phyloP scores from a whole-genome alignment of 2,797 vertebrate genomes.

The Sarcophilus harrisii region DNA sequence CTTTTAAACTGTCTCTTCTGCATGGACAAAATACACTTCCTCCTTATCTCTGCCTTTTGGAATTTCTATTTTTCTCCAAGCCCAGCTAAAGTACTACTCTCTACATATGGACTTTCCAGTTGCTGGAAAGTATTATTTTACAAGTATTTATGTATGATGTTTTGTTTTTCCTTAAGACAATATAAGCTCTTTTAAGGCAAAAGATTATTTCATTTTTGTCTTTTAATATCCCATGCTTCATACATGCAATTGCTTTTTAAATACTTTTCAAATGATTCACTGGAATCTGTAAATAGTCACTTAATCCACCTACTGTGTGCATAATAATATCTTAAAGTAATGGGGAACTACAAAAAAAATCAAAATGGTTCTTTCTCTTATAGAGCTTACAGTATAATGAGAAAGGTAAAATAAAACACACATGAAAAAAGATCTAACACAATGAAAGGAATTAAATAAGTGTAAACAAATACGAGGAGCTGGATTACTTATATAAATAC shows the following conservation, averaged over 20 bases:
- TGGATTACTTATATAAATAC: neutral
- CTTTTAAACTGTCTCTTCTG: neutral
- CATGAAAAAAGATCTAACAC: slow-evolving; percentile 31
- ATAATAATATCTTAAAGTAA: slow-evolving; percentile 1
- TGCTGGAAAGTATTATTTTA: neutral
- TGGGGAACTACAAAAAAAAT: neutral
- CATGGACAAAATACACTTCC: neutral
- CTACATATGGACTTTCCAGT: neutral
- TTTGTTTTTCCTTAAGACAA: neutral
- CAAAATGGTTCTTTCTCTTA: neutral
- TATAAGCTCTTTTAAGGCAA: neutral
- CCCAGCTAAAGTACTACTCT: neutral
- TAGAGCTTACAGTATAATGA: neutral
- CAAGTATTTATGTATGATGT: neutral
- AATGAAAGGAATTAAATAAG: slow-evolving; percentile 17
- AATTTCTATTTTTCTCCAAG: neutral
- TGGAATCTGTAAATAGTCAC: neutral
- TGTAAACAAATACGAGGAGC: neutral
- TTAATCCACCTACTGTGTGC: neutral
- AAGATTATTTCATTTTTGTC: neutral
- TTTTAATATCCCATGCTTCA: neutral
- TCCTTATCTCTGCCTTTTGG: neutral
- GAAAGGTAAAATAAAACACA: neutral
- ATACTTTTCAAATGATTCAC: neutral
- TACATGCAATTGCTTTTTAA: neutral